Evolutionary conservation across 1,140 invertebrate genomes (phyloP).

Genomic region (Lethrus apterus): DNA sequence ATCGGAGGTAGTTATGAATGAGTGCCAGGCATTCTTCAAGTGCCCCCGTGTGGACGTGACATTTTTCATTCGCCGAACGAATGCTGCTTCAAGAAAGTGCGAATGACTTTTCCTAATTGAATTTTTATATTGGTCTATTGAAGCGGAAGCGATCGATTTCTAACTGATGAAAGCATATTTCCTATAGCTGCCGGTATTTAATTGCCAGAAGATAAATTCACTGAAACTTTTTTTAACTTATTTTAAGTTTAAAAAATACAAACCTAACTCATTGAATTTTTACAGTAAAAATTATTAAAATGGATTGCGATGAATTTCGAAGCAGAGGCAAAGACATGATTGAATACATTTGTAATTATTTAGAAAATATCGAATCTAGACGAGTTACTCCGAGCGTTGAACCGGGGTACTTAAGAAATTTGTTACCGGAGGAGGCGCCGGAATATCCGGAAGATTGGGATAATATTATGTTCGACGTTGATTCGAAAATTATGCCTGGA

Average conservation of each 20-base stretch:
- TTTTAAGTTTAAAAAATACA: not conserved
- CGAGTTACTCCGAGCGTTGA: conserved; percentile 86
- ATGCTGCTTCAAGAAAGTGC: conserved; percentile 2
- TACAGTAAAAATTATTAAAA: conserved; percentile 36
- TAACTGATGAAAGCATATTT: not conserved
- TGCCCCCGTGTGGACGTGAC: conserved; percentile 7
- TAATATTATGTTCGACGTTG: conserved; percentile 88
- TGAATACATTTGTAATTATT: conserved; percentile 94
- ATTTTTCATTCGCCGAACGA: conserved; percentile 2
- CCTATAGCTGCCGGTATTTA: not conserved
- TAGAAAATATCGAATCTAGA: conserved; percentile 74
- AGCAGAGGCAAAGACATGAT: conserved; percentile 91
- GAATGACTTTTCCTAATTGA: conserved; percentile 13
- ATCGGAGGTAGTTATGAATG: too few species aligned
- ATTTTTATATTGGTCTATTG: conserved; percentile 11
- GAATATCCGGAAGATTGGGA: conserved; percentile 84
- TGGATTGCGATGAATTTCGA: conserved; percentile 88
- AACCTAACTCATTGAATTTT: not conserved
- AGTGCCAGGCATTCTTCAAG: conserved; percentile 10
- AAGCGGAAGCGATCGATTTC: conserved; percentile 5
- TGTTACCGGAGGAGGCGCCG: conserved; percentile 80
- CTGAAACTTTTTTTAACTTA: not conserved
- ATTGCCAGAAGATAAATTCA: not conserved
- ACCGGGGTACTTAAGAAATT: conserved; percentile 80
- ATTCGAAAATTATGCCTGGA: conserved; percentile 95